Conservation (phyloP, 2,888 invertebrate genomes). For the Ctenicera cuprea region DNA sequence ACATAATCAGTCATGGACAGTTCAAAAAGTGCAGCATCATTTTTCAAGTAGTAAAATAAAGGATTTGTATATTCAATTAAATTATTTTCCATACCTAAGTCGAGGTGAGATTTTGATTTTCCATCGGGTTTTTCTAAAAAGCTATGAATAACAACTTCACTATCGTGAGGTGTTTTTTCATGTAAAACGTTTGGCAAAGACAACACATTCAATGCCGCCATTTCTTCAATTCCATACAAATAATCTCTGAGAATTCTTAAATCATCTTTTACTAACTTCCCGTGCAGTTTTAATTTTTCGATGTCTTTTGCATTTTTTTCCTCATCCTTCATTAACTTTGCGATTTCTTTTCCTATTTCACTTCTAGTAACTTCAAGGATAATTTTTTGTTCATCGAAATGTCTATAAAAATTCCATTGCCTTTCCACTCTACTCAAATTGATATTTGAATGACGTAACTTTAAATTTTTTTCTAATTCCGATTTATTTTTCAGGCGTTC, state of each 20-base stretch:
- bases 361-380: constrained; percentile 75
- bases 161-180: constrained; percentile 75
- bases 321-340: constrained; percentile 69
- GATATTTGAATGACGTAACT: constrained; percentile 74
- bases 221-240: constrained; percentile 85
- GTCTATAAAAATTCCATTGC: constrained; percentile 79
- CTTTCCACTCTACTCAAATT: constrained; percentile 76
- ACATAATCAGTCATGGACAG: constrained; percentile 76
- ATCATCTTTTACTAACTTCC: constrained; percentile 71
- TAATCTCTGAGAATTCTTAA: constrained; percentile 78
- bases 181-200: constrained; percentile 84
- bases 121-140: constrained; percentile 63
- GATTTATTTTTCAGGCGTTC: constrained; percentile 74
- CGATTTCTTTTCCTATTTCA: constrained; percentile 74
- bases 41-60: constrained; percentile 78
- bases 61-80: constrained; percentile 78
- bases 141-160: constrained; percentile 63
- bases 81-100: constrained; percentile 74
- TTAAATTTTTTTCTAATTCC: constrained; percentile 75
- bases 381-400: constrained; percentile 73
- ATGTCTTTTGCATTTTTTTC: constrained; percentile 68
- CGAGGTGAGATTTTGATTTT: constrained; percentile 74
- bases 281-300: constrained; percentile 76
- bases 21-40: constrained; percentile 84
- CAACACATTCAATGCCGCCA: constrained; percentile 78